Base-by-base conservation (phyloP, 2,797 vertebrate species). In the Poeciliopsis turneri region DNA sequence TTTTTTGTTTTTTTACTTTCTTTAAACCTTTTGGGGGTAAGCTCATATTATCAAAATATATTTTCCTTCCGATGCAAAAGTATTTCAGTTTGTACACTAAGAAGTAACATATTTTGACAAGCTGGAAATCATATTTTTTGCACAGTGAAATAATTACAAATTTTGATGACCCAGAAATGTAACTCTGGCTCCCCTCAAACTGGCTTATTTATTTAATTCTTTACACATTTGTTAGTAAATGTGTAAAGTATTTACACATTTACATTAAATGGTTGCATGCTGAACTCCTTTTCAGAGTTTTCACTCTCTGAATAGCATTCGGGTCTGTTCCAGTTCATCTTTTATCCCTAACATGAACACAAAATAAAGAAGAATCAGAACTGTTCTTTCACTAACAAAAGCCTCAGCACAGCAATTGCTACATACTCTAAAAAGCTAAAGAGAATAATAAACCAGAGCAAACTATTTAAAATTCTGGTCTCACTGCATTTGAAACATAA, bases 381-480 rank as follows among this genome's bases (percentile, higher is more conserved):
- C 55, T 28, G 61, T 79, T 83, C 61, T 80, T 86, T 83, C 51
- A 72, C 80, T 81, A 70, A 77, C 53, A 82, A 84, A 85, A 81
- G 53, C 47, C 45, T 69, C 39, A 57, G 74, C 74, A 59, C 20
- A 72, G 53, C 74, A 75, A 69, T 33, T 64, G 64, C 79, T 61
- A 73, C 25, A 80, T 46, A 57, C 77, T 81, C 39, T 49, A 71
- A 82, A 74, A 47, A 30, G 59, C 72, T 53, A 25, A 77, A 25
- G 41, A 72, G 70, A 82, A 79, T 75, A 55, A 78, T 78, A 57
- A 85, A 79, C 77, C 74, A 39, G 45, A 25, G 23, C 53, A 74
- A 77, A 66, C 72, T 72, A 55, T 66, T 90, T 82, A 70, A 88
- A 80, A 88, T 84, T 87, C 82, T 13, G 13, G 55, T 61, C 66